Base-by-base conservation (phyloP, 2,113 vertebrate genomes). In the Zootoca vivipara region DNA sequence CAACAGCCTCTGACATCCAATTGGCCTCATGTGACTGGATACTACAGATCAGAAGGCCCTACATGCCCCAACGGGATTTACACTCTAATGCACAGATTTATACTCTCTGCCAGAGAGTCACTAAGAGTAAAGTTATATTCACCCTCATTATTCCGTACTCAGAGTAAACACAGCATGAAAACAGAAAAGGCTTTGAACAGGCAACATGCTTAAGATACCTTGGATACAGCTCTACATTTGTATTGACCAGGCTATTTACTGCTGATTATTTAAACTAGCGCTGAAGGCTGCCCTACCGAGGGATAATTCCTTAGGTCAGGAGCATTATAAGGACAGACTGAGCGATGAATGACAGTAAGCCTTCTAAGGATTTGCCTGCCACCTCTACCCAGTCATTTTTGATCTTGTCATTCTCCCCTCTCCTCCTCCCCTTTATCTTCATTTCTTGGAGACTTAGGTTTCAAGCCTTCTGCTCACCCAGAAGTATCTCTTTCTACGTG, bases 311-410 rank as follows among this genome's bases (percentile, higher is more conserved):
- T 75, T 83, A 83, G 77, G 80, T 81, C 18, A 22, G 10, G 38
- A 67, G 74, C 62, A 75, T 77, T 40, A 38, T 69, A 73, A 88
- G 62, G 62, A 77, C 80, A 83, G 72, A 12, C 62, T 38, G 81
- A 83, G n/a, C 87, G 30, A 78, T 88, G 73, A 78, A 46, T 83
- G 80, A 88, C 58, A 82, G 80, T 88, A 83, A 88, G 73, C 40
- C 72, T 69, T 88, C 62, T 67, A 65, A 83, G 72, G 81, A 56
- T 83, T 88, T 88, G 58, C 64, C 33, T 78, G 72, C 58, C 73
- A 82, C 80, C 56, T 83, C 72, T 33, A 82, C 73, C 64, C 62
- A 22, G 40, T 46, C 72, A 52, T 38, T 52, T 87, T 8, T 83
- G 62, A 83, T 83, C 62, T 83, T 33, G 58, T 52, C 73, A 83